phyloP scores from a whole-genome alignment of 2,113 vertebrate species.

The Mystacornis crossleyi region DNA sequence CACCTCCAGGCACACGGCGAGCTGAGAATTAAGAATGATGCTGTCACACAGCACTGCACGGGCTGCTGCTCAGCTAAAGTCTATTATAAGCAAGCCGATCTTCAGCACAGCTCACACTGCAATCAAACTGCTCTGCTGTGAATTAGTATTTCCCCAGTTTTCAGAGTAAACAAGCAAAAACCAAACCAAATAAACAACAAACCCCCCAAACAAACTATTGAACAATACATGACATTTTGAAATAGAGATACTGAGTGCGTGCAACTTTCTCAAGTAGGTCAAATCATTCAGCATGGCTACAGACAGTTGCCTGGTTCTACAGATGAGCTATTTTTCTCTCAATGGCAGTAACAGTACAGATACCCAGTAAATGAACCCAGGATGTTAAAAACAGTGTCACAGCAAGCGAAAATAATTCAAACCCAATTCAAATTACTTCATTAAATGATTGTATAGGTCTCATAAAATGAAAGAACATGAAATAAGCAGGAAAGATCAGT shows the following conservation, averaged over 20 bases:
- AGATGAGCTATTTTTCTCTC: neutral
- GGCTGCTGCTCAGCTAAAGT: neutral
- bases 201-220: neutral
- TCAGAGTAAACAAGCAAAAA: neutral
- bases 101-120: neutral
- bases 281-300: neutral
- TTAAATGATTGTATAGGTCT: neutral
- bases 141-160: neutral
- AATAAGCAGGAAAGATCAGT: constrained; percentile 9
- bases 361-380: neutral
- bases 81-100: neutral
- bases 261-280: neutral
- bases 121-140: neutral
- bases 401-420: constrained; percentile 30
- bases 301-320: neutral
- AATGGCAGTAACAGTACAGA: neutral
- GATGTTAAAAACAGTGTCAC: neutral
- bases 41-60: neutral
- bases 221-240: neutral
- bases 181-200: neutral
- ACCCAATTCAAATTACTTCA: neutral
- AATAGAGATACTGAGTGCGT: neutral
- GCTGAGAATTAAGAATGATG: neutral
- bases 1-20: neutral
- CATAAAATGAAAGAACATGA: constrained; percentile 30